A percentile compares a stretch with the other conserved stretches of the same genome.
Evolutionary conservation across 2,888 invertebrate genomes (phyloP).

Genomic region (Chrysodeixis includens): DNA sequence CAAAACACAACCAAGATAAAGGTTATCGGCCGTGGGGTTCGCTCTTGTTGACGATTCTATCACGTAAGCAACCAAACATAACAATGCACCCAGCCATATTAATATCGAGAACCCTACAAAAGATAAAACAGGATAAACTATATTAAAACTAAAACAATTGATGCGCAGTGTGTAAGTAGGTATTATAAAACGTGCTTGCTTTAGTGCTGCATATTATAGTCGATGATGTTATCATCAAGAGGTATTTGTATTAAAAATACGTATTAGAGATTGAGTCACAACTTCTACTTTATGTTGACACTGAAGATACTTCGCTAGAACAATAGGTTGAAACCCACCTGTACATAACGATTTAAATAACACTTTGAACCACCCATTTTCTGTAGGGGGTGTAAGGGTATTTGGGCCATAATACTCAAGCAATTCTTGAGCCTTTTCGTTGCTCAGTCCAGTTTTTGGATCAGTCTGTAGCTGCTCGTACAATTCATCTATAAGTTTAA

Average conservation of each 20-base stretch:
- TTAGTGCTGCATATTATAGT: too few species aligned
- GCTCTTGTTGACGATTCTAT: constrained; percentile 94
- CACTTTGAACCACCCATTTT: constrained; percentile 92
- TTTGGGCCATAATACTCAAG: constrained; percentile 91
- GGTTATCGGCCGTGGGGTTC: constrained; percentile 97
- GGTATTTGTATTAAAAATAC: neutral
- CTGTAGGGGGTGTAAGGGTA: constrained; percentile 92
- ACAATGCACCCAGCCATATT: constrained; percentile 93
- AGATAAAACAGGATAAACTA: neutral
- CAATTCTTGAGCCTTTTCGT: constrained; percentile 87
- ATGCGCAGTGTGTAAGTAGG: neutral
- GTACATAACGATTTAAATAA: constrained; percentile 85
- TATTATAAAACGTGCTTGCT: neutral
- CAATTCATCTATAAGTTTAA: constrained; percentile 70
- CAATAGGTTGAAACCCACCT: constrained; percentile 68
- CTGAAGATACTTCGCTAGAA: neutral
- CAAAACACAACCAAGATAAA: constrained; percentile 98
- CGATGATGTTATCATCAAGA: neutral
- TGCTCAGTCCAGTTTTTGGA: constrained; percentile 89
- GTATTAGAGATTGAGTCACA: neutral
- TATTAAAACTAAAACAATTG: neutral
- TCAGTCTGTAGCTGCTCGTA: constrained; percentile 73
- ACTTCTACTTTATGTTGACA: neutral
- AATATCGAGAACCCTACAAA: constrained; percentile 93
- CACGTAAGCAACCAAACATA: constrained; percentile 90